Base-by-base conservation (phyloP, 2,797 vertebrate genomes). In the Vultur gryphus region DNA sequence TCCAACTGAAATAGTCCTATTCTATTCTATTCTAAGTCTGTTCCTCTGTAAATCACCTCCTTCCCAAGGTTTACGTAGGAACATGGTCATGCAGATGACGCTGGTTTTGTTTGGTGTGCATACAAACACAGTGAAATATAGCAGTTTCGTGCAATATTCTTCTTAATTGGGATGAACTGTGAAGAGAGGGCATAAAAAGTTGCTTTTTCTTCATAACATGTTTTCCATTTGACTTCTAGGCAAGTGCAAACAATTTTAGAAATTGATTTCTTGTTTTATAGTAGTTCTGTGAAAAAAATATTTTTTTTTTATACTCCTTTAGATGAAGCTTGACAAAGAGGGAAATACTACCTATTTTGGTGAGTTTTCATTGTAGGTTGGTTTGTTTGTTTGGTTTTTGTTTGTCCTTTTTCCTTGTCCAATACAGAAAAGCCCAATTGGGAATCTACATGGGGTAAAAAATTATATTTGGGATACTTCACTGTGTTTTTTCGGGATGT, bases 321-420 rank as follows among this genome's bases (percentile, higher is more conserved):
- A 99, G 99, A 99, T 99, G 98, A 99, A 98, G 94, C 99, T 99
- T 97, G 99, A 99, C 96, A 98, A 98, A 92, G 97, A 98, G 11
- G 99, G 99, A 94, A 99, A 98, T 61, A 98, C 99, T 49, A 98
- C 98, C 31, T 98, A 98, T 59, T 99, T 99, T 97, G 99, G 99
- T 99, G 97, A 98, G 99, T 98, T 88, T 80, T 85, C 23, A 6
- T 9, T 52, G n/a, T 52, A 33, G 17, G 37, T 79, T 91, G 5
- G 13, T 46, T 72, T 11, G 13, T 5, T 24, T 44, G 25, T 18
- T 20, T 66, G 26, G 7, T 5, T 14, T 58, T 81, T 61, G 20
- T 58, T 91, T 92, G 37, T 54, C n/a, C n/a, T 66, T 88, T 48
- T 78, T 23, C 19, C 3, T 84, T 83, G 4, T 64, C 39, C 35